phyloP scores from a whole-genome alignment of 1,140 invertebrate genomes.

The Drosophila persimilis region DNA sequence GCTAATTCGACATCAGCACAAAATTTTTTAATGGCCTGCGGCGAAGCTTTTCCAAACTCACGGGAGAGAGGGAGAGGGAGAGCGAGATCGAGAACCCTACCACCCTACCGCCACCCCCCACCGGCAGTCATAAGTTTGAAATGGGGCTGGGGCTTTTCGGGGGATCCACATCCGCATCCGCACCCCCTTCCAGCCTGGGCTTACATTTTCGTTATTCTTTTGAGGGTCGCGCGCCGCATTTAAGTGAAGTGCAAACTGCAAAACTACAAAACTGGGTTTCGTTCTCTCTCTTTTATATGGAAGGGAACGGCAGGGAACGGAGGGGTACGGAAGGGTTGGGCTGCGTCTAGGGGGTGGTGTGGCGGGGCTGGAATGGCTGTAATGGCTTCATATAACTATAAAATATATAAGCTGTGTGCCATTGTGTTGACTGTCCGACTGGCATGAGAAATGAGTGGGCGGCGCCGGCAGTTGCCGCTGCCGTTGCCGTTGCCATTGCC shows the following conservation, averaged over 20 bases:
- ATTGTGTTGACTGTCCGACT: conserved; percentile 36
- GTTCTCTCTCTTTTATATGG: background rate
- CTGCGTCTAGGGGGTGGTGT: no score
- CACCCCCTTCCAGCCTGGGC: background rate
- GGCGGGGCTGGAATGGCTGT: conserved; percentile 21
- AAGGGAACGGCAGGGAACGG: no score
- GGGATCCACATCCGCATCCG: background rate
- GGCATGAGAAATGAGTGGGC: conserved; percentile 37
- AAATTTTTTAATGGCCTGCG: conserved; percentile 68
- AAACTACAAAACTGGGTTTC: conserved; percentile 53
- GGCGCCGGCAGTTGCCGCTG: conserved; percentile 15
- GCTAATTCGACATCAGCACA: conserved; percentile 74
- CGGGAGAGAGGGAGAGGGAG: no score
- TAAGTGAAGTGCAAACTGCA: conserved; percentile 71
- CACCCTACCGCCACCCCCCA: background rate
- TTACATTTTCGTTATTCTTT: conserved; percentile 53
- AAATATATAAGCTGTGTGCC: conserved; percentile 65
- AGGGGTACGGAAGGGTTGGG: no score
- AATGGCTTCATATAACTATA: conserved; percentile 74
- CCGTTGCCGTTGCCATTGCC: conserved; percentile 8
- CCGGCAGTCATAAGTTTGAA: conserved; percentile 17
- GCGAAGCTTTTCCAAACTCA: background rate
- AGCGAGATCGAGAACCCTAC: background rate
- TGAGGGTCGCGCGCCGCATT: conserved; percentile 52
- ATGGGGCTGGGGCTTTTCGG: background rate